Evolutionary conservation across 2,113 vertebrate genomes (phyloP).

Genomic region (Apistogramma diplotaenia): DNA sequence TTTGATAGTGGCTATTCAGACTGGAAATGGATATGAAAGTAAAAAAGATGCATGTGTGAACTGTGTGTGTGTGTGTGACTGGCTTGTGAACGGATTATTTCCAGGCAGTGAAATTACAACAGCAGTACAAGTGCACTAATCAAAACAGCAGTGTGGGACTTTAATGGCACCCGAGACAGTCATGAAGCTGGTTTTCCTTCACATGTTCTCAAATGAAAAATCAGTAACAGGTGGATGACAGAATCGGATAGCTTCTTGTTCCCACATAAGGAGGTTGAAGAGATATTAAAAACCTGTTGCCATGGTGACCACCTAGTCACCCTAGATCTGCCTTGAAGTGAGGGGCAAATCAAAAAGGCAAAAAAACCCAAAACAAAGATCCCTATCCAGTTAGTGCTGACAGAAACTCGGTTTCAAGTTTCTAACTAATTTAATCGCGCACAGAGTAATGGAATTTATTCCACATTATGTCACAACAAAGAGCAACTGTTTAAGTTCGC

Average conservation of each 20-base stretch:
- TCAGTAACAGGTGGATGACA: slow-evolving; percentile 31
- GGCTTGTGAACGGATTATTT: slow-evolving; percentile 15
- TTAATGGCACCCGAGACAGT: slow-evolving; percentile 11
- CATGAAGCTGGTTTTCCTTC: slow-evolving; percentile 20
- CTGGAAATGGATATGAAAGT: slow-evolving; percentile 16
- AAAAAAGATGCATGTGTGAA: background rate
- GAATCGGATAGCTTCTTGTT: slow-evolving; percentile 30
- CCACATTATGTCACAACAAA: background rate
- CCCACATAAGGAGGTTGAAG: slow-evolving; percentile 21
- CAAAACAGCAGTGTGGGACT: slow-evolving; percentile 7
- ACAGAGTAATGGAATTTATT: background rate
- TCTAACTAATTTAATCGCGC: background rate
- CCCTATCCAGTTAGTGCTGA: background rate
- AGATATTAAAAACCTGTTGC: slow-evolving; percentile 53
- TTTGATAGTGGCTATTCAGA: slow-evolving; percentile 19
- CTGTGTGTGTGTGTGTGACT: background rate
- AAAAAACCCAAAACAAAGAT: background rate
- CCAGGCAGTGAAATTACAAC: slow-evolving; percentile 26
- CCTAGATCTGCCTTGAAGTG: slow-evolving; percentile 1
- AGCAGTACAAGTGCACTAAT: slow-evolving; percentile 8
- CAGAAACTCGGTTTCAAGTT: background rate
- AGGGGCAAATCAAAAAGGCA: slow-evolving; percentile 1
- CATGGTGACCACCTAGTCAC: slow-evolving; percentile 53
- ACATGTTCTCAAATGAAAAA: slow-evolving; percentile 27
- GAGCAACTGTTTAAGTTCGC: background rate